These are phyloP conservation scores for Cyphomyrmex costatus DNA, from an alignment of 1,140 invertebrate species.

Conservation along the genomic window DNA sequence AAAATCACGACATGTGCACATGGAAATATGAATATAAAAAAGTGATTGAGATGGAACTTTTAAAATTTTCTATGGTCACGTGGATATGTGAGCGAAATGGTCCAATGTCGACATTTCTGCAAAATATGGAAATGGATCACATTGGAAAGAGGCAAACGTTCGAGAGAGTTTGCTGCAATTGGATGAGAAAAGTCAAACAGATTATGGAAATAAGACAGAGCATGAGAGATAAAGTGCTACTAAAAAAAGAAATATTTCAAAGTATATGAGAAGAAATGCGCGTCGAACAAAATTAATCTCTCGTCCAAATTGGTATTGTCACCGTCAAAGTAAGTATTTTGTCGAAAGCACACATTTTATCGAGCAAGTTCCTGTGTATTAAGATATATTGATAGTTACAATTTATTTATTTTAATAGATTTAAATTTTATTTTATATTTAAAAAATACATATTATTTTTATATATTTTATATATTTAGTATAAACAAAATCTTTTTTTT, in stretches of 20 bases:
- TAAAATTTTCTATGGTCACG: constrained; percentile 35
- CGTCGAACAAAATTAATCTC: not conserved
- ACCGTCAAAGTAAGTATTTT: not conserved
- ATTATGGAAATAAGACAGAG: constrained; percentile 4
- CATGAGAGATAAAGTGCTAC: not conserved
- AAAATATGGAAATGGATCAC: constrained; percentile 42
- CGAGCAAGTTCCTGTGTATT: not conserved
- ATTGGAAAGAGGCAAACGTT: constrained; percentile 11
- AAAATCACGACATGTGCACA: constrained; percentile 18
- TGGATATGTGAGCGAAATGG: not conserved
- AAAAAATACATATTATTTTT: not conserved
- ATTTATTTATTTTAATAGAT: not conserved
- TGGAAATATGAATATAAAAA: constrained; percentile 35
- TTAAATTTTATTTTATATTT: not conserved
- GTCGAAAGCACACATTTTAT: not conserved
- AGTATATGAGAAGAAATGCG: not conserved
- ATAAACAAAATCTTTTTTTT: not conserved
- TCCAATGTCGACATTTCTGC: not conserved
- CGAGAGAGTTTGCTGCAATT: constrained; percentile 37
- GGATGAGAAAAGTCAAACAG: constrained; percentile 34
- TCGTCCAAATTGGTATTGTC: not conserved
- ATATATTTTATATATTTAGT: no score
- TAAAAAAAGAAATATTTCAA: not conserved
- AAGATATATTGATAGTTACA: not conserved
- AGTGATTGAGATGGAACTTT: constrained; percentile 22